Evolutionary conservation across 1,140 invertebrate species (phyloP).

Genomic region (Brachionus sp.): DNA sequence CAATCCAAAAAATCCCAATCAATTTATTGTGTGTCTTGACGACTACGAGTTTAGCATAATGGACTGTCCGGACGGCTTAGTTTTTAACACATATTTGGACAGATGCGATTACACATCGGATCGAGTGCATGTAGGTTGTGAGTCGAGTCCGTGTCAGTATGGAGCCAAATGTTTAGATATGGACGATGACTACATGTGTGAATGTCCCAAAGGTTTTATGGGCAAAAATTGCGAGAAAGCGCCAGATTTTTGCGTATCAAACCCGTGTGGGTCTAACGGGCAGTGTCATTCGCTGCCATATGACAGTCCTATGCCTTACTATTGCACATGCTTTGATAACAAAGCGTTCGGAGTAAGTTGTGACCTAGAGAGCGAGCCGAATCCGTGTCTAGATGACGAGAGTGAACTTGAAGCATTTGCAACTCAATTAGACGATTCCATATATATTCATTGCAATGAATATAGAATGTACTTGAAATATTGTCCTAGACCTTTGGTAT

Average conservation of each 20-base stretch:
- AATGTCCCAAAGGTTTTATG: background rate
- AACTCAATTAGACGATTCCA: background rate
- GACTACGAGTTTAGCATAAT: background rate
- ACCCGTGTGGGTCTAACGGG: conserved; percentile 5
- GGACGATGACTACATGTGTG: conserved; percentile 2
- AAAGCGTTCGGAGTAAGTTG: conserved; percentile 16
- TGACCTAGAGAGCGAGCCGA: background rate
- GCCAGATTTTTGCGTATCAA: conserved; percentile 17
- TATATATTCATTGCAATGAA: conserved; percentile 32
- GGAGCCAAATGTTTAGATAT: conserved; percentile 5
- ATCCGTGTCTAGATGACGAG: conserved; percentile 28
- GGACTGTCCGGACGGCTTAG: conserved; percentile 19
- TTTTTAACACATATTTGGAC: conserved; percentile 35
- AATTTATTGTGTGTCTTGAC: conserved; percentile 25
- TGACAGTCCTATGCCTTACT: background rate
- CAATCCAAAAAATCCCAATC: conserved; percentile 23
- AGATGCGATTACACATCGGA: conserved; percentile 21
- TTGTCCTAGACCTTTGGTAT: conserved; percentile 28
- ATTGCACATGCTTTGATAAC: conserved; percentile 12
- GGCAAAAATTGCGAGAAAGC: background rate
- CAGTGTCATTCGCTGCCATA: conserved; percentile 11
- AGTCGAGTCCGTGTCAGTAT: conserved; percentile 26
- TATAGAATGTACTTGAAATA: conserved; percentile 23
- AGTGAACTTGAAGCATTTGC: background rate
- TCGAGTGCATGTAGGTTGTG: background rate